Percentiles rank a stretch among this genome's conserved stretches.
Conservation (phyloP, 2,797 vertebrate genomes). For the Sebastes kiyomatsui region DNA sequence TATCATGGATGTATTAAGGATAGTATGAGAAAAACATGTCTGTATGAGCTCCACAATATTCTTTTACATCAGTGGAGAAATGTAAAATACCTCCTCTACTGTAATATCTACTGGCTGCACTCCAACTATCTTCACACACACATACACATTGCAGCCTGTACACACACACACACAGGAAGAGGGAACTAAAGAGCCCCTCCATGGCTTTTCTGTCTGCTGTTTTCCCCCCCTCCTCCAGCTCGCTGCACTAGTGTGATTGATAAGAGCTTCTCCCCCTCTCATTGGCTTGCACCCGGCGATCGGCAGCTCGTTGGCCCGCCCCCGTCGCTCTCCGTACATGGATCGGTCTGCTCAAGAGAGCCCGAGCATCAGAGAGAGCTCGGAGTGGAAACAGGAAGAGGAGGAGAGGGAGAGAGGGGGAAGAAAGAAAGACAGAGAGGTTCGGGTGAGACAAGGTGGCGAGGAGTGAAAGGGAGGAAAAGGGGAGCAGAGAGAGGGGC, state of each 20-base stretch:
- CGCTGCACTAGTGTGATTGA: constrained; percentile 52
- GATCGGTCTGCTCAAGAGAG: constrained; percentile 70
- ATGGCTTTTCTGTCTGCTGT: constrained; percentile 58
- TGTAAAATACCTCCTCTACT: constrained; percentile 77
- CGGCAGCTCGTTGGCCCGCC: constrained; percentile 54
- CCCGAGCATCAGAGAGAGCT: constrained; percentile 71
- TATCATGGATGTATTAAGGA: too few species aligned
- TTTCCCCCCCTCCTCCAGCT: constrained; percentile 50
- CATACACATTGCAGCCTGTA: constrained; percentile 20
- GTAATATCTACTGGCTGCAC: constrained; percentile 64
- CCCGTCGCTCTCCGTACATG: constrained; percentile 66
- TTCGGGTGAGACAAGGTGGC: constrained; percentile 68
- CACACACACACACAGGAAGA: constrained; percentile 45
- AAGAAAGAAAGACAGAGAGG: constrained; percentile 76
- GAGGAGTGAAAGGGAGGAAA: constrained; percentile 76
- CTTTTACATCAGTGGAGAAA: constrained; percentile 52
- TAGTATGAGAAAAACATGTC: background rate
- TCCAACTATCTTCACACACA: constrained; percentile 64
- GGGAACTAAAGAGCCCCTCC: constrained; percentile 63
- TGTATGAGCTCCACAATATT: background rate
- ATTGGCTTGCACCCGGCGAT: constrained; percentile 60
- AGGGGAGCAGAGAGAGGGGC: constrained; percentile 68
- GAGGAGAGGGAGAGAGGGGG: constrained; percentile 59
- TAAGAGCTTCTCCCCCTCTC: constrained; percentile 32
- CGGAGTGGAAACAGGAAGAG: constrained; percentile 82